Conservation (phyloP, 2,888 invertebrate species). For the Frankliniella fusca region DNA sequence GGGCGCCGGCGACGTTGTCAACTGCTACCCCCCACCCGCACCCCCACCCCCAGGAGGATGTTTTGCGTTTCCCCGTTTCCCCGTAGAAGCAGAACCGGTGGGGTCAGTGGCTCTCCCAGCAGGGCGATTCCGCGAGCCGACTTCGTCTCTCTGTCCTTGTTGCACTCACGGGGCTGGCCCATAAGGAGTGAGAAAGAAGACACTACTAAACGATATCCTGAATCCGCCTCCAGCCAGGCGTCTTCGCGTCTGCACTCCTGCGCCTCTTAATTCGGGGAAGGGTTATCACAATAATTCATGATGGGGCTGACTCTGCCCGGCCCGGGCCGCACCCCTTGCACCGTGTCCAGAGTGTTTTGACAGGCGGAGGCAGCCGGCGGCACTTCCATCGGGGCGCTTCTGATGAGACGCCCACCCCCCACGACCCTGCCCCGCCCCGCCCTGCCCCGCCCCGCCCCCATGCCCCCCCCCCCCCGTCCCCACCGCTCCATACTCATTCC, state of each 20-base stretch:
- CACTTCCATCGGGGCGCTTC: background rate
- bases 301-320: background rate
- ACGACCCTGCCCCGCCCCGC: background rate
- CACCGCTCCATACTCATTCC: background rate
- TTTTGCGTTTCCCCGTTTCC: too few relatives aligned
- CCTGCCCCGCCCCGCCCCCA: background rate
- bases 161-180: too few relatives aligned
- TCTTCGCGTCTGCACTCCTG: background rate
- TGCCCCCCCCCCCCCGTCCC: background rate
- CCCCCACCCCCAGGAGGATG: too few relatives aligned
- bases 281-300: background rate
- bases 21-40: too few relatives aligned
- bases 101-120: too few relatives aligned
- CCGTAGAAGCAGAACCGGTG: too few relatives aligned
- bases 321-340: background rate
- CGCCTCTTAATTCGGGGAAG: background rate
- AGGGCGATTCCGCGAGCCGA: too few relatives aligned
- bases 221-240: too few relatives aligned
- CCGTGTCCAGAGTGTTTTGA: background rate
- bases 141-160: too few relatives aligned
- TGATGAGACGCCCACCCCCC: background rate
- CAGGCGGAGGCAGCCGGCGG: background rate
- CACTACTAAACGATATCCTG: too few relatives aligned
- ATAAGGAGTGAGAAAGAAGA: too few relatives aligned
- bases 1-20: too few relatives aligned